These are phyloP conservation scores for Steatocranus sp. DNA, from an alignment of 2,797 vertebrate genomes.

Conservation along the genomic window DNA sequence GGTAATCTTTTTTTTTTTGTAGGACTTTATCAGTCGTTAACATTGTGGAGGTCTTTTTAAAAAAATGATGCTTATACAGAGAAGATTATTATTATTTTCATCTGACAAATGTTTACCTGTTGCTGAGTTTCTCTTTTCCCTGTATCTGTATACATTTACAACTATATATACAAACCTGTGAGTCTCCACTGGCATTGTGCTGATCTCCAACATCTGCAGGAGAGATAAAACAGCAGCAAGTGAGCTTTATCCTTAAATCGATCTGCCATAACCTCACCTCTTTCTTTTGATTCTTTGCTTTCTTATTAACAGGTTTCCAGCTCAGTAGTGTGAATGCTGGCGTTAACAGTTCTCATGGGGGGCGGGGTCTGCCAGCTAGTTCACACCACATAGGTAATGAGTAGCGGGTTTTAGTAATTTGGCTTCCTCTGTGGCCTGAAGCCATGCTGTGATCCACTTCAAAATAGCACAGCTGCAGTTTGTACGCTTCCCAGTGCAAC, in stretches of 20 bases:
- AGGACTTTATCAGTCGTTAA: fast-evolving
- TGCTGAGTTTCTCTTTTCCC: background rate
- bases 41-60: background rate
- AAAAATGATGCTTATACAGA: background rate
- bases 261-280: background rate
- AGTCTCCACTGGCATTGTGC: slow-evolving; percentile 24
- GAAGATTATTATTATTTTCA: background rate
- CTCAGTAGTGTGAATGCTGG: background rate
- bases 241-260: background rate
- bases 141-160: background rate
- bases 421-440: background rate
- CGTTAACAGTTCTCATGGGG: background rate
- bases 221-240: background rate
- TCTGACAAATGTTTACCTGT: background rate
- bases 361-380: background rate
- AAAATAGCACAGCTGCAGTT: background rate
- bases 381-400: background rate
- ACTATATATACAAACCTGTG: slow-evolving; percentile 43
- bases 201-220: slow-evolving; percentile 56
- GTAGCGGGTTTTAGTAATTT: background rate
- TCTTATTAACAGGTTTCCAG: background rate
- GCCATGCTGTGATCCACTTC: background rate
- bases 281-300: background rate
- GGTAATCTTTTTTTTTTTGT: fast-evolving
- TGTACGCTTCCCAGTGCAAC: background rate